phyloP scores from a whole-genome alignment of 2,113 vertebrate genomes.

The Turdus rufiventris region DNA sequence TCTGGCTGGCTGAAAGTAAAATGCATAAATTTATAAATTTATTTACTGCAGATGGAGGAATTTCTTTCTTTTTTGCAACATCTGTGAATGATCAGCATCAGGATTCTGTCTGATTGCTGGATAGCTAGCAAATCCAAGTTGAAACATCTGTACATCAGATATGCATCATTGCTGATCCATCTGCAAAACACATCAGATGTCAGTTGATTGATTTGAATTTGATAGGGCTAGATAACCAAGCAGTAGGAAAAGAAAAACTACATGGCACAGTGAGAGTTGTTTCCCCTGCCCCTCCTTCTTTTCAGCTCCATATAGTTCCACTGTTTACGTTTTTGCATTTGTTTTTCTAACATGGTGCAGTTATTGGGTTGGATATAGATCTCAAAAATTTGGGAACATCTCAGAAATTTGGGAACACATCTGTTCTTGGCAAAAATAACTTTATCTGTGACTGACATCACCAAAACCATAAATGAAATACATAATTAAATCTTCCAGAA shows the following conservation, averaged over 20 bases:
- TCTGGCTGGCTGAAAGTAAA: background rate
- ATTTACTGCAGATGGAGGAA: background rate
- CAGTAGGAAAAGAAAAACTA: background rate
- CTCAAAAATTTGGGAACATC: background rate
- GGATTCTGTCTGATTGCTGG: conserved; percentile 18
- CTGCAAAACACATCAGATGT: conserved; percentile 10
- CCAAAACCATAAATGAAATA: background rate
- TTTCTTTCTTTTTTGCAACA: background rate
- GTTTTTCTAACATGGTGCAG: background rate
- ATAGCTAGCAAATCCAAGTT: conserved; percentile 32
- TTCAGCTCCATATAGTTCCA: background rate
- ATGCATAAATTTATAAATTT: background rate
- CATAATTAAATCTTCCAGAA: background rate
- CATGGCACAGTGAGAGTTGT: background rate
- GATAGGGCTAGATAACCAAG: background rate
- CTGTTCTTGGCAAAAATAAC: background rate
- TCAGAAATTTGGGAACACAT: background rate
- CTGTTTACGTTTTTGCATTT: background rate
- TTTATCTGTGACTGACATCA: background rate
- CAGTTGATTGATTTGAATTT: conserved; percentile 5
- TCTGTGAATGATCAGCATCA: conserved; percentile 16
- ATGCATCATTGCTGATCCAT: background rate
- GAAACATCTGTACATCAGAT: conserved; percentile 41
- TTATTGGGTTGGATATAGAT: background rate
- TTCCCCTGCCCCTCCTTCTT: background rate